phyloP scores from a whole-genome alignment of 2,113 vertebrate species.

The Jaculus jaculus region DNA sequence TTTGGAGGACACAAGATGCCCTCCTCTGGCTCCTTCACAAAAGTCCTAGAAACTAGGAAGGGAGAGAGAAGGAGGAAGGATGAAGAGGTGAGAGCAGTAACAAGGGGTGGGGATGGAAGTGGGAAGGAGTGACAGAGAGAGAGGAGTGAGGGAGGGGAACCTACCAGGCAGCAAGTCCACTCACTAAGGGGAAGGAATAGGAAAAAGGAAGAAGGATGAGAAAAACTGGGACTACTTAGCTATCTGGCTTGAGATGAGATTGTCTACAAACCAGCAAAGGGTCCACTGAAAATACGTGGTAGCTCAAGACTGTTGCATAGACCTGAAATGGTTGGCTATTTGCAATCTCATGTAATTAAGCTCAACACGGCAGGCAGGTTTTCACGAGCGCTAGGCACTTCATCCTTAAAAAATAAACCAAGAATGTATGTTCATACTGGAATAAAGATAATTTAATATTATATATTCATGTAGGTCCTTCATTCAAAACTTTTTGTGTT shows the following conservation, averaged over 20 bases:
- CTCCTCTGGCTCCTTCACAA: not conserved
- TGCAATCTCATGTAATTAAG: not conserved
- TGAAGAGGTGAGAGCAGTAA: too few species aligned
- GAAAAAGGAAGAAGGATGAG: too few species aligned
- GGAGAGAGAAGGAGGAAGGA: not conserved
- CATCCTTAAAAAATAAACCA: not conserved
- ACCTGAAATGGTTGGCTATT: not conserved
- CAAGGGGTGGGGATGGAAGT: rapidly evolving
- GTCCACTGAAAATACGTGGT: not conserved
- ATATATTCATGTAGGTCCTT: not conserved
- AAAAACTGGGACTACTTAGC: not conserved
- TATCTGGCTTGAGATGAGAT: not conserved
- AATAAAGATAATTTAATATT: not conserved
- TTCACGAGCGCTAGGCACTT: not conserved
- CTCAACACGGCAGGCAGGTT: not conserved
- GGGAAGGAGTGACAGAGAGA: not conserved
- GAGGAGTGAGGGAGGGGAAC: rapidly evolving
- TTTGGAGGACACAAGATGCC: not conserved
- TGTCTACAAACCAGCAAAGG: not conserved
- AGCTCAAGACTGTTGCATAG: not conserved
- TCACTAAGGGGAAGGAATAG: not conserved
- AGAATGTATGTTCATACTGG: not conserved
- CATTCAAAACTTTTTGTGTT: not conserved
- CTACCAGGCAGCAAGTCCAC: not conserved
- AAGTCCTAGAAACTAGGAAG: not conserved